These are phyloP conservation scores for Zootoca vivipara DNA, from an alignment of 2,113 vertebrate species.

Conservation along the genomic window DNA sequence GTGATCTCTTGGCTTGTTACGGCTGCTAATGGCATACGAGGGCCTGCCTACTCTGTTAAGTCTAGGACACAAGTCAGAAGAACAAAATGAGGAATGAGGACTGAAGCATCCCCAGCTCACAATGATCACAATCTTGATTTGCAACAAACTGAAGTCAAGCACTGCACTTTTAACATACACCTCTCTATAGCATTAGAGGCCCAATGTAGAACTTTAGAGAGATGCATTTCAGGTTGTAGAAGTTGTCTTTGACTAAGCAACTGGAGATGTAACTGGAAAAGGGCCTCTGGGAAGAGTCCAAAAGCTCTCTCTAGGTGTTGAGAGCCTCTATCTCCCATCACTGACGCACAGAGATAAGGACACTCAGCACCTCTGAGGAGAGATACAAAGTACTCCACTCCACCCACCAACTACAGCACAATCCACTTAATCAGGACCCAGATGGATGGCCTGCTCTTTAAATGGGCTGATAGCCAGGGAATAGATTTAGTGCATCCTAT, in stretches of 20 bases:
- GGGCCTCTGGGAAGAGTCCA: background rate
- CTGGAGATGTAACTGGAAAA: background rate
- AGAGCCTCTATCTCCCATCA: constrained; percentile 23
- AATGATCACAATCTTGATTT: background rate
- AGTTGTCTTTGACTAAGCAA: background rate
- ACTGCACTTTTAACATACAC: background rate
- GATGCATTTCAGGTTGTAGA: background rate
- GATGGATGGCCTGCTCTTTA: constrained; percentile 48
- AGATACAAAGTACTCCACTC: constrained; percentile 23
- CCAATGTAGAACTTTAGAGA: background rate
- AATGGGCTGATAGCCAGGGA: constrained; percentile 46
- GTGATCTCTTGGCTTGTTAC: background rate
- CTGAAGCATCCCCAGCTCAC: background rate
- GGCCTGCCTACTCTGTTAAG: background rate
- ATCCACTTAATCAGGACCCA: constrained; percentile 40
- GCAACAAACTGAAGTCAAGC: background rate
- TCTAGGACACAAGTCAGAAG: background rate
- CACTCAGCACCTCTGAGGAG: constrained; percentile 19
- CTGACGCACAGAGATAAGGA: constrained; percentile 9
- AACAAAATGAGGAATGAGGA: background rate
- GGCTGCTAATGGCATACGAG: background rate
- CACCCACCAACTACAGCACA: constrained; percentile 22
- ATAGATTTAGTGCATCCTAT: constrained; percentile 25
- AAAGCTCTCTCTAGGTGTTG: constrained; percentile 7
- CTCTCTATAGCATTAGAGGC: background rate